Percentiles rank a stretch among this genome's conserved stretches.
phyloP scores from a whole-genome alignment of 2,797 vertebrate genomes.

The Liasis olivaceus region DNA sequence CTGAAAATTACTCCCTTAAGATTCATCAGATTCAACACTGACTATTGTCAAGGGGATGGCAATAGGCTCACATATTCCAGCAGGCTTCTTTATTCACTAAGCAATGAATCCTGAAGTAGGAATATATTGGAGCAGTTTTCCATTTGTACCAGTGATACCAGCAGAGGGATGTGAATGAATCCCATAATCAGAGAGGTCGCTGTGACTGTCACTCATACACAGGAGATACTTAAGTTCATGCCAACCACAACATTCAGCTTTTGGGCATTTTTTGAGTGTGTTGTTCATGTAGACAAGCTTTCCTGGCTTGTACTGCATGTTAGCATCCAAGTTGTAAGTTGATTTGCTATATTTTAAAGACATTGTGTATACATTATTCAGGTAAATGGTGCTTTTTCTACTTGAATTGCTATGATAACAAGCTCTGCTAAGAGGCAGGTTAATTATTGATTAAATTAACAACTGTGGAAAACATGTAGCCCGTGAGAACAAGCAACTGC shows the following conservation, averaged over 20 bases:
- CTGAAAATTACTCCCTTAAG: background rate
- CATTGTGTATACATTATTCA: conserved; percentile 66
- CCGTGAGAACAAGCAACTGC: conserved; percentile 66
- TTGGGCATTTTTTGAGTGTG: background rate
- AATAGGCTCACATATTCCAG: background rate
- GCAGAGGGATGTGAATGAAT: background rate
- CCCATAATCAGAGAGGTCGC: background rate
- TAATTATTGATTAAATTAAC: conserved; percentile 73
- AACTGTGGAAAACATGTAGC: conserved; percentile 64
- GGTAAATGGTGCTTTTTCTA: conserved; percentile 67
- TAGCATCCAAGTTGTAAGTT: background rate
- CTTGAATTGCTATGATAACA: conserved; percentile 69
- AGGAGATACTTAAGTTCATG: background rate
- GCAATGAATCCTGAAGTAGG: background rate
- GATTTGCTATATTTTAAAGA: conserved; percentile 53
- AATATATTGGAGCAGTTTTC: background rate
- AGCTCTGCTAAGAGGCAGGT: conserved; percentile 65
- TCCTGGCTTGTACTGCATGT: background rate
- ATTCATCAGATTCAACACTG: background rate
- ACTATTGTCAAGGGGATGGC: background rate
- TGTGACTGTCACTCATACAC: background rate
- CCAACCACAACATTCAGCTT: background rate
- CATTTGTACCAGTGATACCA: background rate
- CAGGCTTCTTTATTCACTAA: background rate
- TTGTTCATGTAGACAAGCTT: background rate